Evolutionary conservation across 2,888 invertebrate genomes (phyloP).

Genomic region (Agelastica alni): DNA sequence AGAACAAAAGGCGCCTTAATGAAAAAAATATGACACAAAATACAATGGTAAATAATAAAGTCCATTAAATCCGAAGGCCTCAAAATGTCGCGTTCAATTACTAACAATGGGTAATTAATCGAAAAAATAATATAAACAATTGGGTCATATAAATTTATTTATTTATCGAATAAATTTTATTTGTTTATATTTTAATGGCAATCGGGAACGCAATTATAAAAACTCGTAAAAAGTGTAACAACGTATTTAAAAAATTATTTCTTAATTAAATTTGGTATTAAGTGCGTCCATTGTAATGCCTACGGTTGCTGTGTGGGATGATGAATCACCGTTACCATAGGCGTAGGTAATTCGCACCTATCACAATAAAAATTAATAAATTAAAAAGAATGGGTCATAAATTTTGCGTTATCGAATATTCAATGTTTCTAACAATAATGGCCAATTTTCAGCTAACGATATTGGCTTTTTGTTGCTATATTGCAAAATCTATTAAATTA

Average conservation of each 20-base stretch:
- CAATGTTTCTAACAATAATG: no score
- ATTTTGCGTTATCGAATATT: no score
- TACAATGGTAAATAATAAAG: constrained; percentile 13
- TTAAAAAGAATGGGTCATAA: no score
- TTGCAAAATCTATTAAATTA: no score
- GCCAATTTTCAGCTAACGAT: no score
- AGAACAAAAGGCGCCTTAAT: neutral
- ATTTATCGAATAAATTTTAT: neutral
- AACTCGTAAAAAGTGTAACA: neutral
- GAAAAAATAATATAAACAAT: neutral
- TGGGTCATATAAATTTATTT: neutral
- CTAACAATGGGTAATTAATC: constrained; percentile 8
- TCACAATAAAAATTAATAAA: no score
- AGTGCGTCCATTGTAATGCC: constrained; percentile 3
- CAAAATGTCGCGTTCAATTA: constrained; percentile 10
- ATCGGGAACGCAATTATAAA: neutral
- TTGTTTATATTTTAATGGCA: neutral
- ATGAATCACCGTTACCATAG: no score
- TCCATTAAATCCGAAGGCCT: constrained; percentile 15
- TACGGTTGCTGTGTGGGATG: no score
- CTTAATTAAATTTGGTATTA: no score
- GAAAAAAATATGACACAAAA: no score
- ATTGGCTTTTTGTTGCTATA: no score
- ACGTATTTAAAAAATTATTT: neutral
- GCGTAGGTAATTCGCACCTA: no score